Conservation (phyloP, 2,797 vertebrate species). For the Coendou prehensilis region DNA sequence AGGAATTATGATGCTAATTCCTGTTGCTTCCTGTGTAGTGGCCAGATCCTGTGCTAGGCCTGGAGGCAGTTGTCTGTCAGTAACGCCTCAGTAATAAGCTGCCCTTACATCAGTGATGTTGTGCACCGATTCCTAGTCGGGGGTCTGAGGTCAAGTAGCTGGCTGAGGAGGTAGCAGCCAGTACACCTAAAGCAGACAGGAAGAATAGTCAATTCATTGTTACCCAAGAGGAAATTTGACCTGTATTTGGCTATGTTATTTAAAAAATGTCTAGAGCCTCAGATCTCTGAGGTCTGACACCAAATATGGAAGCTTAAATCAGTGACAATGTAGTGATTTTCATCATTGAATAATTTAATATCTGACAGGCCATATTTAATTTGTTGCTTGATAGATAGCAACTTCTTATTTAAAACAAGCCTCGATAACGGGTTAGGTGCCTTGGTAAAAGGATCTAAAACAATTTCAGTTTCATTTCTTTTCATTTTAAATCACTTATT, state of each 20-base stretch:
- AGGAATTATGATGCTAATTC: conserved; percentile 5
- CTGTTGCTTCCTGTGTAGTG: conserved; percentile 13
- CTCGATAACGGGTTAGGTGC: conserved; percentile 22
- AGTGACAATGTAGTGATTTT: background rate
- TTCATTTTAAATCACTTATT: conserved; percentile 14
- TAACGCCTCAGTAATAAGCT: background rate
- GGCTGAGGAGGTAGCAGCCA: background rate
- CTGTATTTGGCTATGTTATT: background rate
- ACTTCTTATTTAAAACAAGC: conserved; percentile 57
- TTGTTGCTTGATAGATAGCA: conserved; percentile 28
- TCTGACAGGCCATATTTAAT: conserved; percentile 26
- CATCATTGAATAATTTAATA: background rate
- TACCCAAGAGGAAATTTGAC: background rate
- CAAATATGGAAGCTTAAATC: background rate
- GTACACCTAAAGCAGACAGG: background rate
- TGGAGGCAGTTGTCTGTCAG: background rate
- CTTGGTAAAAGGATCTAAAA: conserved; percentile 55
- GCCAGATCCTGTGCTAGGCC: background rate
- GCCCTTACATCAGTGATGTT: background rate
- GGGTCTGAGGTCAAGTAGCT: background rate
- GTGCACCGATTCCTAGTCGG: background rate
- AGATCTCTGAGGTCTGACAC: background rate
- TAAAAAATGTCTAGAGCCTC: background rate
- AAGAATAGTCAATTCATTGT: background rate
- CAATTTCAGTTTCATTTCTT: conserved; percentile 30